These are phyloP conservation scores for Napeogenes inachia DNA, from an alignment of 2,888 invertebrate genomes.

Conservation along the genomic window DNA sequence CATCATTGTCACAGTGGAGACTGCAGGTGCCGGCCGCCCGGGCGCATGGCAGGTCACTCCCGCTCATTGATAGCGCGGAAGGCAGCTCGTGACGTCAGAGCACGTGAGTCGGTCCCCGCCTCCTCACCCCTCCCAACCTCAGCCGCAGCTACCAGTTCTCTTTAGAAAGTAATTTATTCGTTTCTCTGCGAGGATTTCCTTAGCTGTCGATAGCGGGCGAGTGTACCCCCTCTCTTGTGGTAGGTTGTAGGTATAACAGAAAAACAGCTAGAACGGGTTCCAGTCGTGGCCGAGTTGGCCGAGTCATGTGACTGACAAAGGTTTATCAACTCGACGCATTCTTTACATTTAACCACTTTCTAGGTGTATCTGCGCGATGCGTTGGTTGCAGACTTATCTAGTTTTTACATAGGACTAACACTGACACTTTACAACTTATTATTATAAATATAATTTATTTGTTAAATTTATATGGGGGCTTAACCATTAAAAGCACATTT, in stretches of 20 bases:
- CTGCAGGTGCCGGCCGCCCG: slow-evolving; percentile 29
- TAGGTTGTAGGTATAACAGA: no score
- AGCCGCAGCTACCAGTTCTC: slow-evolving; percentile 14
- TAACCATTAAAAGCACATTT: no score
- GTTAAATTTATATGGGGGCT: no score
- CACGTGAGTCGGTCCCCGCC: slow-evolving; percentile 13
- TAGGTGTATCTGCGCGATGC: no score
- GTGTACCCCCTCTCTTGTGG: no score
- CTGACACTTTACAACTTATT: no score
- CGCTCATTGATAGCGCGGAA: slow-evolving; percentile 37
- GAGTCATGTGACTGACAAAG: not conserved
- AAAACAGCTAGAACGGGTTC: not conserved
- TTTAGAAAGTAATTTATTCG: slow-evolving; percentile 25
- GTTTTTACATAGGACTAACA: no score
- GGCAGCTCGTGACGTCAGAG: slow-evolving; percentile 12
- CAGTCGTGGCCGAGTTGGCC: slow-evolving; percentile 3
- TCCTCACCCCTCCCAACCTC: slow-evolving; percentile 2
- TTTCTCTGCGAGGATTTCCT: slow-evolving; percentile 26
- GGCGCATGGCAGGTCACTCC: slow-evolving; percentile 27
- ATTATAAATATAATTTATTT: no score
- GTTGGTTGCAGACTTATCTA: no score
- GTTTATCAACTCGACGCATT: not conserved
- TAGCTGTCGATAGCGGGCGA: slow-evolving; percentile 1
- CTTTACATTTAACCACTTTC: not conserved
- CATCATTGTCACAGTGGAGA: not conserved